Conservation (phyloP, 1,140 invertebrate species). For the Epicauta chinensis region DNA sequence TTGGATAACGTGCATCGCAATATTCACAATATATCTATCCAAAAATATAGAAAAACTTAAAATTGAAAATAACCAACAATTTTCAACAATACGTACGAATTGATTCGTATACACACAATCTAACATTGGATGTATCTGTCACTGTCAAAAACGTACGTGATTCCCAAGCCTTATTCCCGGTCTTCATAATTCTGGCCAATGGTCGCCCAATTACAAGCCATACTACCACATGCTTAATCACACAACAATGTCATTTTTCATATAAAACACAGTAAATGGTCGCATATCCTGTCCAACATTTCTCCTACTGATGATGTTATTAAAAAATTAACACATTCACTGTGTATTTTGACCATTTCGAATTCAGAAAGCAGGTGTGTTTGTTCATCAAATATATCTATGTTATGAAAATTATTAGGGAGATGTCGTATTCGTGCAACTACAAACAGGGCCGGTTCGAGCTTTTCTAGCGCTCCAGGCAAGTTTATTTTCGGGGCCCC, state of each 20-base stretch:
- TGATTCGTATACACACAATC: no score
- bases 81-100: background rate
- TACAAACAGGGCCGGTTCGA: no score
- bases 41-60: background rate
- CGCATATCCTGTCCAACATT: no score
- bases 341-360: no score
- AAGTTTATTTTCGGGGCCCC: no score
- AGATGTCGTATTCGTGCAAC: no score
- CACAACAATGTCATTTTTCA: slow-evolving; percentile 12
- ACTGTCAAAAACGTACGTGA: slow-evolving; percentile 17
- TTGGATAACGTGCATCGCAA: slow-evolving; percentile 11
- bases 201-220: slow-evolving; percentile 4
- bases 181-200: slow-evolving; percentile 17
- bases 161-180: slow-evolving; percentile 9
- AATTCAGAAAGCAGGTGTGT: no score
- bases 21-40: background rate
- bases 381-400: no score
- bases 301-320: no score
- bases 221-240: slow-evolving; percentile 12
- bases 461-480: no score
- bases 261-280: background rate
- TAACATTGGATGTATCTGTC: slow-evolving; percentile 14
- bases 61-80: background rate
- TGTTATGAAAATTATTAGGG: no score
- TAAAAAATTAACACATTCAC: no score